Conservation (phyloP, 2,113 vertebrate species). For the Myotis yumanensis region DNA sequence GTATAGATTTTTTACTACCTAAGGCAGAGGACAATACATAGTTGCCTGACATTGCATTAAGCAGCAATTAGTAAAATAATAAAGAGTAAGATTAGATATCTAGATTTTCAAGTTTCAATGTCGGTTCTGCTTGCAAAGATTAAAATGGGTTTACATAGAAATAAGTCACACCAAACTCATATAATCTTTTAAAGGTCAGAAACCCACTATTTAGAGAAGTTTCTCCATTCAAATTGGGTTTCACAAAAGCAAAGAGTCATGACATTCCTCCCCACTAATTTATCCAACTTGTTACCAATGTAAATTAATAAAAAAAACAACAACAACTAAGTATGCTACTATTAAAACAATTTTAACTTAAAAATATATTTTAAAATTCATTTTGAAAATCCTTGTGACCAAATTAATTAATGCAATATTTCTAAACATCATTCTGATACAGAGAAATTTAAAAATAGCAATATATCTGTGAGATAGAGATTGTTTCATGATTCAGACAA, state of each 20-base stretch:
- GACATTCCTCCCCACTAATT: neutral
- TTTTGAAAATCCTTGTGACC: neutral
- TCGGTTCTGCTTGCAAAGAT: neutral
- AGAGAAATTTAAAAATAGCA: slow-evolving; percentile 6
- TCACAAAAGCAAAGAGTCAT: neutral
- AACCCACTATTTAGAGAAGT: neutral
- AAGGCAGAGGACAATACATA: neutral
- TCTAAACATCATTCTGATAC: neutral
- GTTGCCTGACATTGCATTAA: neutral
- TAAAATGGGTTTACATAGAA: slow-evolving; percentile 25
- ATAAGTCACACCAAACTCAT: neutral
- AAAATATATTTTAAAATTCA: slow-evolving; percentile 18
- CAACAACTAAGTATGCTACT: neutral
- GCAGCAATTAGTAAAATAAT: slow-evolving; percentile 51
- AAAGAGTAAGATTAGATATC: slow-evolving; percentile 13
- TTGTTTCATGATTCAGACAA: slow-evolving; percentile 42
- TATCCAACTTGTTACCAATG: neutral
- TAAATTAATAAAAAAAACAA: neutral
- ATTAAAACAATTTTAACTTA: neutral
- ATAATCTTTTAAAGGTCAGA: neutral
- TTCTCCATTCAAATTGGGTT: neutral
- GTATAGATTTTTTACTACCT: slow-evolving; percentile 37
- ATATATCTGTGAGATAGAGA: neutral
- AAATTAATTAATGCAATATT: slow-evolving; percentile 1
- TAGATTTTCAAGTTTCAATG: slow-evolving; percentile 30